These are phyloP conservation scores for Gymnocheta viridis DNA, from an alignment of 2,888 invertebrate species.

Conservation along the genomic window DNA sequence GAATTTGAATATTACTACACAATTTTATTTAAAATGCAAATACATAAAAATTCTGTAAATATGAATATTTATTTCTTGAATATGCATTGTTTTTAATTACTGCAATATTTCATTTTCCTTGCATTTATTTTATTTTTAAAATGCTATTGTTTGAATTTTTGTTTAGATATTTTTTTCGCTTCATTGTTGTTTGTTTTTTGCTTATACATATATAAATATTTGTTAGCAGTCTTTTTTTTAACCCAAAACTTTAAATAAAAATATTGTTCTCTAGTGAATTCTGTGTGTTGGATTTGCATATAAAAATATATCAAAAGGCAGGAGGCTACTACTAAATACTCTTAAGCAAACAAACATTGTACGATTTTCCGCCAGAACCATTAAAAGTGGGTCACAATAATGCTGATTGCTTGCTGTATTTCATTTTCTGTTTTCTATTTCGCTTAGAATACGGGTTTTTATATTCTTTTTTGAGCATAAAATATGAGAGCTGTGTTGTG, in stretches of 20 bases:
- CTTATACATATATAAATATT: background rate
- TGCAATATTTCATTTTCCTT: slow-evolving; percentile 19
- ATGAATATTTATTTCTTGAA: slow-evolving; percentile 1
- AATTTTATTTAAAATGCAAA: background rate
- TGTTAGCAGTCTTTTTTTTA: background rate
- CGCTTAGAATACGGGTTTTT: background rate
- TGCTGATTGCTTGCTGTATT: slow-evolving; percentile 58
- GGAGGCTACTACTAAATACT: slow-evolving; percentile 24
- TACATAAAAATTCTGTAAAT: background rate
- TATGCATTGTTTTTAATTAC: slow-evolving; percentile 12
- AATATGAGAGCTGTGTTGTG: slow-evolving; percentile 31
- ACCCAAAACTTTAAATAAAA: background rate
- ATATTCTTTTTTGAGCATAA: slow-evolving; percentile 30
- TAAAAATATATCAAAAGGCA: slow-evolving; percentile 12
- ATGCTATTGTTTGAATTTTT: slow-evolving; percentile 12
- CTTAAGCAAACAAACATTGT: slow-evolving; percentile 13
- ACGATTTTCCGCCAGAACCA: slow-evolving; percentile 46
- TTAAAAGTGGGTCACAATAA: slow-evolving; percentile 62
- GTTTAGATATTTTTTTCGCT: background rate
- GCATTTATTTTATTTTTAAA: background rate
- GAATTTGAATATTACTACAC: slow-evolving; percentile 12
- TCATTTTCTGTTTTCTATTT: background rate
- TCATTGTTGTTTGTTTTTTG: background rate
- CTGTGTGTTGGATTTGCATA: slow-evolving; percentile 6
- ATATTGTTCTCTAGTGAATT: slow-evolving; percentile 26